Evolutionary conservation across 2,113 vertebrate species (phyloP).

Genomic region (Engystomops pustulosus): DNA sequence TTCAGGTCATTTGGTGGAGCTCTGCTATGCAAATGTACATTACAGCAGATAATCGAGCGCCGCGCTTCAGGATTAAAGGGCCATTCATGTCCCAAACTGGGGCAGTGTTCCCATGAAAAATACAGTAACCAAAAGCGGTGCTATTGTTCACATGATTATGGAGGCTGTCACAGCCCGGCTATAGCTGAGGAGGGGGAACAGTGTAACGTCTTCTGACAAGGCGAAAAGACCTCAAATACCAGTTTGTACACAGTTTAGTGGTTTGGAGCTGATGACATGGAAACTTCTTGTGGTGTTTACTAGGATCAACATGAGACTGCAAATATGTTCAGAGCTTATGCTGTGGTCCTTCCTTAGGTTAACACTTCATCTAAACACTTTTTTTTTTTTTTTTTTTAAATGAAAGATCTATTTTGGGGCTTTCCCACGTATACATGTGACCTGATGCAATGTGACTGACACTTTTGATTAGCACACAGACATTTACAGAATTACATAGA

Average conservation of each 20-base stretch:
- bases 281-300: too few relatives aligned
- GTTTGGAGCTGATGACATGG: not conserved
- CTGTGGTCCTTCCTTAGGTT: too few relatives aligned
- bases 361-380: too few relatives aligned
- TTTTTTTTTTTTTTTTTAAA: too few relatives aligned
- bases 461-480: too few relatives aligned
- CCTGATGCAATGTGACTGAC: too few relatives aligned
- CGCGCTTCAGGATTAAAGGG: slow-evolving; percentile 4
- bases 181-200: not conserved
- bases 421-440: too few relatives aligned
- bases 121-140: slow-evolving; percentile 15
- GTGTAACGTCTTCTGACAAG: slow-evolving; percentile 36
- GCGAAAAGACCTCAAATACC: slow-evolving; percentile 3
- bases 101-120: slow-evolving; percentile 25
- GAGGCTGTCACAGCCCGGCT: slow-evolving; percentile 6
- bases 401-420: too few relatives aligned
- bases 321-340: too few relatives aligned
- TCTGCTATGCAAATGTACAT: slow-evolving; percentile 57
- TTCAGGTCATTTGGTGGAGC: slow-evolving; percentile 42
- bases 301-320: too few relatives aligned
- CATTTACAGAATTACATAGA: too few relatives aligned
- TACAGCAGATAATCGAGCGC: slow-evolving; percentile 44
- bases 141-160: slow-evolving; percentile 1
- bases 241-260: not conserved
- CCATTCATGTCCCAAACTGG: slow-evolving; percentile 22